phyloP scores from a whole-genome alignment of 1,140 invertebrate genomes.

The Lordiphosa clarofinis region DNA sequence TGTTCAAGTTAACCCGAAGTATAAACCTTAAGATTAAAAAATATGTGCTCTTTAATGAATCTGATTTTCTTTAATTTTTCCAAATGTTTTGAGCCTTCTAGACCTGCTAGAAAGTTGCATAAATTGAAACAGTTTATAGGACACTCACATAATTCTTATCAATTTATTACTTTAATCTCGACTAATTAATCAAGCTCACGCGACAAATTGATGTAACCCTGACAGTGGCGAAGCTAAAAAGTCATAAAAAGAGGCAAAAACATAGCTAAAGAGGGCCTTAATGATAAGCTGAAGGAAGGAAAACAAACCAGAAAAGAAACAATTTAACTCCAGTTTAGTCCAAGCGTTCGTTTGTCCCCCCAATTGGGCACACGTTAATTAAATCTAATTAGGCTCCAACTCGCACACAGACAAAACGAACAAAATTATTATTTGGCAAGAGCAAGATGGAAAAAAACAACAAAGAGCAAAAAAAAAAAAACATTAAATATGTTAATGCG shows the following conservation, averaged over 20 bases:
- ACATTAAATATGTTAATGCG: conserved; percentile 6
- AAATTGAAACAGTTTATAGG: too few species aligned
- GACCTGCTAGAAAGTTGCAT: too few species aligned
- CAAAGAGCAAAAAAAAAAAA: conserved; percentile 5
- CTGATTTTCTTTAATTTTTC: too few species aligned
- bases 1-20: too few species aligned
- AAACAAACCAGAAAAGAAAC: conserved; percentile 14
- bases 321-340: conserved; percentile 57
- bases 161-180: conserved; percentile 36
- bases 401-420: conserved; percentile 26
- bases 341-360: conserved; percentile 4
- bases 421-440: too few species aligned
- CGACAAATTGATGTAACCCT: conserved; percentile 18
- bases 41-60: too few species aligned
- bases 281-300: conserved; percentile 7
- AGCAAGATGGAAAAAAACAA: conserved; percentile 1
- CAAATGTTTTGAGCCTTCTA: too few species aligned
- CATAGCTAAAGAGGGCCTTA: conserved; percentile 35
- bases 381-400: conserved; percentile 53
- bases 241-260: conserved; percentile 15
- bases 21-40: too few species aligned
- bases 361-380: conserved; percentile 51
- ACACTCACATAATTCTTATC: conserved; percentile 28
- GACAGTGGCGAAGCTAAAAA: background rate
- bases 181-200: conserved; percentile 11